phyloP scores from a whole-genome alignment of 2,797 vertebrate species.

The Vipera ursinii region DNA sequence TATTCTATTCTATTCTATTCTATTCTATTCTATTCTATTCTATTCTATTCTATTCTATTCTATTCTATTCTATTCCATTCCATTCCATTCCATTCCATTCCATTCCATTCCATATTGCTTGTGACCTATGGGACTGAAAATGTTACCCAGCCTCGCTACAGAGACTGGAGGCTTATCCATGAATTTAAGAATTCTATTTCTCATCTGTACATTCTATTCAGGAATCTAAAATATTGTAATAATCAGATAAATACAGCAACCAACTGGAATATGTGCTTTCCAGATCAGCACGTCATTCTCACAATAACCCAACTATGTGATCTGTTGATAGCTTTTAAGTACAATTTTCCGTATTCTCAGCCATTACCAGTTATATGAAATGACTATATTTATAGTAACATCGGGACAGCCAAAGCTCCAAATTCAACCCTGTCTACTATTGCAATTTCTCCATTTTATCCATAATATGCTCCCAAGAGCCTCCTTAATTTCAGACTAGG shows the following conservation, averaged over 20 bases:
- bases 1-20: too few species aligned
- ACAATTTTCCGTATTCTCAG: not conserved
- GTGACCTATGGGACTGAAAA: not conserved
- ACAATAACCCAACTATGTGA: not conserved
- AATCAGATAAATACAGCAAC: not conserved
- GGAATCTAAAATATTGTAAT: not conserved
- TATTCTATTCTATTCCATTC: too few species aligned
- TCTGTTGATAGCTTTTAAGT: not conserved
- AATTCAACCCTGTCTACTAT: not conserved
- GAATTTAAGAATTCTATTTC: not conserved
- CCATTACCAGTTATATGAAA: not conserved
- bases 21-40: too few species aligned
- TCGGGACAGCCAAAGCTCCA: not conserved
- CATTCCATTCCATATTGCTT: not conserved
- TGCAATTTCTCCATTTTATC: not conserved
- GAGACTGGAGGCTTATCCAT: not conserved
- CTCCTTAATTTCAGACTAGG: not conserved
- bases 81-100: too few species aligned
- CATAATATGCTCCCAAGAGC: not conserved
- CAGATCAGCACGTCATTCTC: not conserved
- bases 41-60: too few species aligned
- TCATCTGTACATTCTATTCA: not conserved
- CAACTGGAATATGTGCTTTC: not conserved
- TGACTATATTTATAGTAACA: not conserved
- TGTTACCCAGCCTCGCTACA: not conserved